Evolutionary conservation across 1,140 invertebrate genomes (phyloP), one percentile per base, ranked within the genome.

Genomic region (Zaprionus davidi): DNA sequence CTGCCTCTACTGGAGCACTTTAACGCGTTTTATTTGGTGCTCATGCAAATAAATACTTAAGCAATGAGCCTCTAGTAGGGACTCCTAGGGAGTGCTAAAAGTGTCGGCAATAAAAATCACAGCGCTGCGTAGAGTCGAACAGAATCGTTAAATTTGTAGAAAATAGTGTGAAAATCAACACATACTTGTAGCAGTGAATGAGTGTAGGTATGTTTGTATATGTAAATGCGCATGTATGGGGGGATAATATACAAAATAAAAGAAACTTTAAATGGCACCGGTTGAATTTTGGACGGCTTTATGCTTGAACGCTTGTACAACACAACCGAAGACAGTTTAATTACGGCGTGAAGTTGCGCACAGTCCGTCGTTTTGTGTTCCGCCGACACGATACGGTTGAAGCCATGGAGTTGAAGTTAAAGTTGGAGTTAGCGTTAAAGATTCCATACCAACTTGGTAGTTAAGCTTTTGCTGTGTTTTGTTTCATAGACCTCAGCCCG

Each of bases 131-230:
- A 44, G 72, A 77, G 82, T 78, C 67, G 71, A 84, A 84, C 81
- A 84, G 77, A 88, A 90, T 84, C 84, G 84, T 88, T 88, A 88
- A 88, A 88, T 88, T 77, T 84, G 81, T 88, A 81, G 85, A 88
- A 90, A 88, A 88, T 84, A 84, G 84, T 90, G 84, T 88, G 85
- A 88, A 88, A 90, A 88, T 74, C 60, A 69, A 58, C 65, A 78
- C 36, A 59, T 57, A 66, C 34, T 20, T 9, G 13, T 36, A 46
- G 3, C 53, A 2, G 17, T 34, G 63, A 3, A 24, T 62, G 22
- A 17, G 36, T 46, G 26, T 31, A 31, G 20, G 58, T 22, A 64
- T 15, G 20, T 31, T 28, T 38, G 46, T 34, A n/a, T 34, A 15
- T 36, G 11, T 53, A n/a, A 51, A 13, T n/a, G 28, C 36, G 31